Base-by-base conservation (phyloP, 2,888 invertebrate genomes). In the Flabesymbios commensalis region DNA sequence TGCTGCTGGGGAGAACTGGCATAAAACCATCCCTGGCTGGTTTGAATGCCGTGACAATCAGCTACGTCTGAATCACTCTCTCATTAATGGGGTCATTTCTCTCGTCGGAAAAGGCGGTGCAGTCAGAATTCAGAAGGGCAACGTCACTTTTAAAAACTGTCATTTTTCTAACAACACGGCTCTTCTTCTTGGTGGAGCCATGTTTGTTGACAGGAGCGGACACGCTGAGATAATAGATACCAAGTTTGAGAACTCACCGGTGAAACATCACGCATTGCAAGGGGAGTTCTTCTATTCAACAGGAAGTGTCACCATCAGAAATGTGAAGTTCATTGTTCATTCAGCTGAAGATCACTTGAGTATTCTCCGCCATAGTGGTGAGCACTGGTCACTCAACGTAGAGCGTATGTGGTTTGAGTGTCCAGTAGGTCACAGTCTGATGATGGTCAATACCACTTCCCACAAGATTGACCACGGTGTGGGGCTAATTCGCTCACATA, bases 51-150 rank as follows among this genome's bases (percentile, higher is more conserved):
- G 63, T 26, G 58, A 36, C 2, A 54, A 58, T 24, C 57, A 59
- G 41, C 43, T 64, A 3, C 29, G 43, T 22, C 48, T 64, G 17
- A 29, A 42, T 22, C 33, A 31, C n/a, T 28, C 49, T 22, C 33
- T 24, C 19, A 53, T 67, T 33, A 61, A 59, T n/a, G 64, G 61
- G 29, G 39, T 64, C 7, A 54, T 64, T 10, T 54, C 54, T n/a
- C 32, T 64, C 7, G 64, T 62, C 1, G 64, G 64, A 1, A 64
- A 64, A 39, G 64, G 64, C n/a, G 64, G 64, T 17, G 64, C 64
- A 1, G 39, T 64, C 4, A 39, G 63, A 1, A 59, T 64, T 1
- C 59, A 59, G 7, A 49, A 53, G 19, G 63, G 59, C 29, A 26
- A 29, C 4, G 57, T 64, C 14, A 14, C 31, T 2, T 51, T 64